A percentile compares a stretch with the other conserved stretches of the same genome.
Evolutionary conservation across 2,888 invertebrate genomes (phyloP).

Genomic region (Hylaea fasciaria): DNA sequence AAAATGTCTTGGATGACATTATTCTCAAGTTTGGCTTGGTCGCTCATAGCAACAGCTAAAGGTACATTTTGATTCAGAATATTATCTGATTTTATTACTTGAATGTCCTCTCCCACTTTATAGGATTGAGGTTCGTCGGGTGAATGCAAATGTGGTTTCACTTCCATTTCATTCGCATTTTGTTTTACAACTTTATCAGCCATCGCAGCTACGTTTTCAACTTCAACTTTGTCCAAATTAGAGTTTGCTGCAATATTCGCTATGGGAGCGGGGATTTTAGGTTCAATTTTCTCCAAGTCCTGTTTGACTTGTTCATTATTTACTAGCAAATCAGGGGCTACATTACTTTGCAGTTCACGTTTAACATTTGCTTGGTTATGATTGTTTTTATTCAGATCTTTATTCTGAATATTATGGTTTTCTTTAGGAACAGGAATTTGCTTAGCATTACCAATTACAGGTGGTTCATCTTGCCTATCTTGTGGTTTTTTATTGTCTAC

Average conservation of each 20-base stretch:
- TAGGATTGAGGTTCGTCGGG: slow-evolving; percentile 75
- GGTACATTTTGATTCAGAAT: slow-evolving; percentile 57
- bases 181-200: background rate
- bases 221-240: background rate
- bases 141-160: slow-evolving; percentile 59
- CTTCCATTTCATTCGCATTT: slow-evolving; percentile 8
- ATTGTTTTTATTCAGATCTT: slow-evolving; percentile 9
- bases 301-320: slow-evolving; percentile 28
- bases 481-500: slow-evolving; percentile 11
- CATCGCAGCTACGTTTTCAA: background rate
- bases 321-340: slow-evolving; percentile 23
- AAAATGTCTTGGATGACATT: slow-evolving; percentile 20
- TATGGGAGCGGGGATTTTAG: slow-evolving; percentile 3
- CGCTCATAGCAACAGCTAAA: slow-evolving; percentile 59
- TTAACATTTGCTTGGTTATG: slow-evolving; percentile 13
- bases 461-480: slow-evolving; percentile 11
- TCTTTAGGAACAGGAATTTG: slow-evolving; percentile 1
- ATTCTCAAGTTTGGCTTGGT: slow-evolving; percentile 43
- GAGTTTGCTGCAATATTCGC: background rate
- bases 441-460: slow-evolving; percentile 15
- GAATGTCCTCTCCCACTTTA: slow-evolving; percentile 66
- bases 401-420: slow-evolving; percentile 23
- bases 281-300: slow-evolving; percentile 6
- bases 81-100: slow-evolving; percentile 41
- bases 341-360: slow-evolving; percentile 21